Conservation (phyloP, 2,113 vertebrate species). For the Oryctolagus cuniculus region mOryCun1.1 NC_091436.1:43808501-43809000, state of each 20-base stretch:
- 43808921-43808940: neutral
- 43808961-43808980: neutral
- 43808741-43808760: neutral
- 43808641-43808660: neutral
- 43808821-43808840: neutral
- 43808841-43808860: neutral
- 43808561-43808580: neutral
- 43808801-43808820: neutral
- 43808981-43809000: neutral
- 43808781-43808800: neutral
- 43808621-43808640: neutral
- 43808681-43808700: neutral
- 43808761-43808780: neutral
- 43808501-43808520: too few relatives aligned
- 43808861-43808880: neutral
- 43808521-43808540: too few relatives aligned
- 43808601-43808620: neutral
- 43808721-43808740: slow-evolving; percentile 16
- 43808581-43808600: neutral
- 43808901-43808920: neutral
- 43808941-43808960: neutral
- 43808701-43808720: neutral
- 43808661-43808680: neutral
- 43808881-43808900: neutral
- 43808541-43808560: neutral